Base-by-base conservation (phyloP, 2,888 invertebrate genomes). In the Melipona beecheii region DNA sequence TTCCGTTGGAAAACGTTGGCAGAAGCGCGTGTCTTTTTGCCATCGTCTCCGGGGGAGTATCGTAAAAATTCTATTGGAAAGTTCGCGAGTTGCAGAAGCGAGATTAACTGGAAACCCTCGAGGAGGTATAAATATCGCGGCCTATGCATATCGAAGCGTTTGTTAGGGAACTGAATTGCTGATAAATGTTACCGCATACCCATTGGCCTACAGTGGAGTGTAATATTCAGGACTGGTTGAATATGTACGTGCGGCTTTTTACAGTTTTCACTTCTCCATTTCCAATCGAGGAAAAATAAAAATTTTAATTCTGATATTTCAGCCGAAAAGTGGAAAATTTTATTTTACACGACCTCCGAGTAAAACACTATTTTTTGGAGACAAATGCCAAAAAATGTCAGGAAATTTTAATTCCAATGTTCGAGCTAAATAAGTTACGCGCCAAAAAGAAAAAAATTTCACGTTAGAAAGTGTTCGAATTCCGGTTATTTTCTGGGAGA, bases 111-210 rank as follows among this genome's bases (percentile, higher is more conserved):
- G 52, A n/a, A 24, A 52, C n/a, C 52, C 64, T 74, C 13, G n/a
- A 64, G 73, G 64, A 52, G 52, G 36, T 64, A 52, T 64, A 74
- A 74, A 74, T 74, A 64, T 64, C 73, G 13, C 17, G 11, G n/a
- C 52, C 17, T 6, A 31, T 52, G 31, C 50, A 74, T 74, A 74
- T 74, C 64, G 50, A 52, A 74, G n/a, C 19, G 64, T 52, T 52
- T 24, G 64, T 36, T 52, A 36, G 73, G 19, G 50, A 31, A 50
- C 50, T 36, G 31, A 64, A 64, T 64, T 74, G 52, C 64, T 52
- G 64, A 74, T 64, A 74, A 74, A 74, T 52, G 31, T 64, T 64
- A 43, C 73, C 24, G 31, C 52, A 9, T 9, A n/a, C 73, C 52
- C 64, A 49, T n/a, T 24, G 74, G 64, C 36, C 24, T 24, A n/a